phyloP scores from a whole-genome alignment of 2,888 invertebrate species.

The Rhingia rostrata region DNA sequence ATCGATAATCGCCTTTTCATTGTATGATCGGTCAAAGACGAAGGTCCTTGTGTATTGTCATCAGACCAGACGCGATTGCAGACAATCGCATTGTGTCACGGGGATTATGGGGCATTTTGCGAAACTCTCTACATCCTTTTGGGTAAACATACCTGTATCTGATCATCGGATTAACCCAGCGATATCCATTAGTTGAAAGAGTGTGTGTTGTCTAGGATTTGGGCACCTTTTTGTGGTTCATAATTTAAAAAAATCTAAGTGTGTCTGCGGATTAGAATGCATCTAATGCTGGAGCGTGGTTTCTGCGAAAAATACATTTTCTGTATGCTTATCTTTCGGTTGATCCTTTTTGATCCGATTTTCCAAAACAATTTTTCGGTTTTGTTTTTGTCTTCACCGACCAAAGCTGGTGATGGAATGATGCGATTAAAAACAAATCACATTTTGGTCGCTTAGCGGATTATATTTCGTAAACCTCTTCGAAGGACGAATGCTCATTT shows the following conservation, averaged over 20 bases:
- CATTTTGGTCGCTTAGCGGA: slow-evolving; percentile 38
- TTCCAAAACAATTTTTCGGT: not conserved
- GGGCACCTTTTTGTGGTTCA: slow-evolving; percentile 41
- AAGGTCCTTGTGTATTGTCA: slow-evolving; percentile 29
- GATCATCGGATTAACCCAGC: slow-evolving; percentile 47
- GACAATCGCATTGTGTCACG: slow-evolving; percentile 66
- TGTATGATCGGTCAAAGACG: slow-evolving; percentile 39
- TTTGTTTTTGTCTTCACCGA: not conserved
- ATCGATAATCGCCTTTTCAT: slow-evolving; percentile 60
- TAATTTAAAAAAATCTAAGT: slow-evolving; percentile 51
- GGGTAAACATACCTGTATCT: slow-evolving; percentile 17
- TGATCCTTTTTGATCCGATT: slow-evolving; percentile 52
- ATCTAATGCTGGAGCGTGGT: slow-evolving; percentile 38
- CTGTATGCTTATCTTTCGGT: not conserved
- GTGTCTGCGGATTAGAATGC: slow-evolving; percentile 57
- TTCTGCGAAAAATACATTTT: slow-evolving; percentile 11
- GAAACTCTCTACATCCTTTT: slow-evolving; percentile 51
- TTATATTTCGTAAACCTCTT: slow-evolving; percentile 48
- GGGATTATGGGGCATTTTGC: slow-evolving; percentile 62
- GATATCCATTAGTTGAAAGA: slow-evolving; percentile 3
- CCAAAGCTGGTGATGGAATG: slow-evolving; percentile 26
- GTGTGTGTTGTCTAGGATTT: slow-evolving; percentile 33
- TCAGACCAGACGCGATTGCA: not conserved
- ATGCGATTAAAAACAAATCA: slow-evolving; percentile 55
- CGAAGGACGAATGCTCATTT: slow-evolving; percentile 69